A percentile compares a stretch with the other conserved stretches of the same genome.
These are phyloP conservation scores for Papilio demoleus DNA, from an alignment of 2,888 invertebrate genomes.

Conservation along the genomic window DNA sequence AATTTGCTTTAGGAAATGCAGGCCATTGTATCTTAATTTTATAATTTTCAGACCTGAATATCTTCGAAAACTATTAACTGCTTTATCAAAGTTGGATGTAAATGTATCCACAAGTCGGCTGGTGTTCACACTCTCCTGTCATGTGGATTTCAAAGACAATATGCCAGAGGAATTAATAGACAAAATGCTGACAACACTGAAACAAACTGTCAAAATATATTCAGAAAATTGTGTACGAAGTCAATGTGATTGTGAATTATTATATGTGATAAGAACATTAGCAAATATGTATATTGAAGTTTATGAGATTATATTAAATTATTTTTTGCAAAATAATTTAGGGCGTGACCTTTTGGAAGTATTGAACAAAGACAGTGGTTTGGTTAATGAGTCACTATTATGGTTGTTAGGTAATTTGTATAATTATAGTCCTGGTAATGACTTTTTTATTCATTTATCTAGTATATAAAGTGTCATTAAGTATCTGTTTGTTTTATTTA, in stretches of 20 bases:
- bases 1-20: not conserved
- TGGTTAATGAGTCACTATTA: constrained; percentile 52
- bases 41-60: constrained; percentile 59
- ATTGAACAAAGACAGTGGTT: constrained; percentile 46
- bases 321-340: constrained; percentile 51
- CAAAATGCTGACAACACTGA: constrained; percentile 51
- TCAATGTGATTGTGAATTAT: constrained; percentile 49
- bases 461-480: not conserved
- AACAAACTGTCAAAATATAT: constrained; percentile 49
- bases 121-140: constrained; percentile 66
- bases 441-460: constrained; percentile 49
- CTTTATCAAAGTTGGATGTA: constrained; percentile 48
- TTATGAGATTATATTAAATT: constrained; percentile 50
- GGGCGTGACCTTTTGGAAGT: constrained; percentile 49
- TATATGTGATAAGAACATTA: constrained; percentile 59
- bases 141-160: constrained; percentile 53
- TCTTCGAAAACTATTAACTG: constrained; percentile 52
- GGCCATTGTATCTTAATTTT: constrained; percentile 17
- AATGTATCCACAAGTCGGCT: constrained; percentile 53
- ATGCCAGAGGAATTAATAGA: constrained; percentile 50
- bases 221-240: constrained; percentile 39
- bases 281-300: constrained; percentile 58
- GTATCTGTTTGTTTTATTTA: not conserved
- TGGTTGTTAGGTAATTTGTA: constrained; percentile 72
- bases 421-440: constrained; percentile 52